phyloP scores from a whole-genome alignment of 2,113 vertebrate genomes.

The Vanacampus margaritifer region DNA sequence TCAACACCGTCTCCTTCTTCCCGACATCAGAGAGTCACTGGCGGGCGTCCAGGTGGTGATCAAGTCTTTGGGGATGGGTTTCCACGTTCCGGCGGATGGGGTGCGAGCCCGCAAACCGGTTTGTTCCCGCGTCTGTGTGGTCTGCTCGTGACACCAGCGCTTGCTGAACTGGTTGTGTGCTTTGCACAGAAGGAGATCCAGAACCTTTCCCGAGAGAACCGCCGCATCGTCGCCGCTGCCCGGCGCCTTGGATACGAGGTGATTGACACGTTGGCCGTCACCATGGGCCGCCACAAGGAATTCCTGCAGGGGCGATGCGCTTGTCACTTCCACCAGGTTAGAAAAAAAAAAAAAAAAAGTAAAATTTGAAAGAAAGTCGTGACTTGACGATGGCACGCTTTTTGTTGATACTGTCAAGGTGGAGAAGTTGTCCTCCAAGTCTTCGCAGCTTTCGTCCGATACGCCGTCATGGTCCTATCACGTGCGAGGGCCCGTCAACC shows the following conservation, averaged over 20 bases:
- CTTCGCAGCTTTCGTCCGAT: conserved; percentile 21
- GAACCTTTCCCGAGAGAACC: conserved; percentile 81
- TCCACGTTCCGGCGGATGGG: conserved; percentile 90
- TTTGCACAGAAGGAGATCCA: conserved; percentile 77
- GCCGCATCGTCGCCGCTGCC: conserved; percentile 78
- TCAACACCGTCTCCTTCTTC: background rate
- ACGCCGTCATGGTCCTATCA: conserved; percentile 75
- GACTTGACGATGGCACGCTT: no score
- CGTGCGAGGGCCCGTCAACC: conserved; percentile 87
- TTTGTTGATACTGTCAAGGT: conserved; percentile 68
- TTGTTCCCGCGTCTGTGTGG: conserved; percentile 23
- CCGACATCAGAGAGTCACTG: conserved; percentile 78
- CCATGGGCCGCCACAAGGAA: conserved; percentile 92
- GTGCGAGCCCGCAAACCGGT: conserved; percentile 85
- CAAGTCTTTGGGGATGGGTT: conserved; percentile 93
- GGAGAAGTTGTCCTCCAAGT: conserved; percentile 72
- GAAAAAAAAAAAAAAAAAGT: background rate
- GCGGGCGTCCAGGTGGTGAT: conserved; percentile 86
- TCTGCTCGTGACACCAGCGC: no score
- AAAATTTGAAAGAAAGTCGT: no score
- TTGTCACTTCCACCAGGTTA: conserved; percentile 95
- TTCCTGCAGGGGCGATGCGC: conserved; percentile 90
- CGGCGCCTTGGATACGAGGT: conserved; percentile 83
- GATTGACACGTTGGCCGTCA: conserved; percentile 86
- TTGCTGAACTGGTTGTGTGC: no score